Evolutionary conservation across 64 coral and sea anemone species (phyloP), one percentile per base, ranked within the genome.

Genomic region (Pachyseris speciosa): DNA sequence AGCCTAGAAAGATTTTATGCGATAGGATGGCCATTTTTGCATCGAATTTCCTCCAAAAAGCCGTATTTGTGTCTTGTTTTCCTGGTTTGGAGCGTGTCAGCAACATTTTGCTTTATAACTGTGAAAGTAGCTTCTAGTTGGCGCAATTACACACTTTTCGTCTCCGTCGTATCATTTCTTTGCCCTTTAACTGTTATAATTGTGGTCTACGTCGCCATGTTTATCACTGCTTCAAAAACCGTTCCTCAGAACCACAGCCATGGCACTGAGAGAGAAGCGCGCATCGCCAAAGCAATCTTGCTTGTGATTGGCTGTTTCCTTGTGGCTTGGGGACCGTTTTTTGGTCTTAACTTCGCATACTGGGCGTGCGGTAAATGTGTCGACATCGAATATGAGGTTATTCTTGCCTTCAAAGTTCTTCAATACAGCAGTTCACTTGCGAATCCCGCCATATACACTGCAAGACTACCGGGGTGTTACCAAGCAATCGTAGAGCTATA

Each of bases 351-450:
- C 48, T 78, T 93, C 9, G 91, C 86, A 37, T 93, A 93, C 72
- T 93, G 91, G 91, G 57, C 86, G 4, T 93, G 91, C 20, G 40
- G 43, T 25, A n/a, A 84, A 42, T 93, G 91, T 24, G 91, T 86
- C 8, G 57, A 79, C 7, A 87, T 93, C 28, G 24, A 84, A 43
- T 86, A 84, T 7, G 78, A 64, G 12, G 44, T 60, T 44, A 93
- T 93, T 34, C 77, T 93, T 87, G 91, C 84, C 22, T 80, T 93
- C 27, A 93, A 93, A 68, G 84, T 77, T 53, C 34, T 93, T 45
- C 91, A 93, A 50, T 93, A 93, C 59, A 93, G 91, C 45, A 93
- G 86, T 47, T 93, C 91, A 0, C 84, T 93, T 60, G 84, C 74
- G 8, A 93, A 93, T 69, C 91, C 91, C 17, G 25, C 71, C 38